These are phyloP conservation scores for Vanessa atalanta DNA, from an alignment of 1,140 invertebrate species.

Conservation along the genomic window DNA sequence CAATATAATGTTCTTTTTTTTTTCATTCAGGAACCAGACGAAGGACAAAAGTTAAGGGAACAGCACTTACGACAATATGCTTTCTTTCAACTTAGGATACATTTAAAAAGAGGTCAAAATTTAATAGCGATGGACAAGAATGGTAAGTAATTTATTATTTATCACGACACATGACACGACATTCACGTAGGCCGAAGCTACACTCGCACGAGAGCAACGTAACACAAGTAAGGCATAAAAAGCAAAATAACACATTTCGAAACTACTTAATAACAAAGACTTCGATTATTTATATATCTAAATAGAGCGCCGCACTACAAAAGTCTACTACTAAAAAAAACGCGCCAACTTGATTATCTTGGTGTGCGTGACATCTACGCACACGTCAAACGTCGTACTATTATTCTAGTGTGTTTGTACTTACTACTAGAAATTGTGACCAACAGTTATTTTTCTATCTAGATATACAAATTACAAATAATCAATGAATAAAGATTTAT, in stretches of 20 bases:
- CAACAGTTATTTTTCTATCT: no score
- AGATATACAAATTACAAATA: no score
- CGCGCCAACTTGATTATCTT: no score
- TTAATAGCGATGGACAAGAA: conserved; percentile 96
- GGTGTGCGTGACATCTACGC: no score
- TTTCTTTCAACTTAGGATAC: conserved; percentile 94
- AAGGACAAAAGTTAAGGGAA: conserved; percentile 84
- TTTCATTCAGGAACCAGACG: conserved; percentile 72
- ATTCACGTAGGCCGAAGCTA: conserved; percentile 26
- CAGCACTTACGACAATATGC: conserved; percentile 89
- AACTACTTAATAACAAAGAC: no score
- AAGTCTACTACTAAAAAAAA: no score
- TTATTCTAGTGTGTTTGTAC: no score
- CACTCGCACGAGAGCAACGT: conserved; percentile 15
- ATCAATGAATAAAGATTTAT: no score
- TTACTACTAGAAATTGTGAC: no score
- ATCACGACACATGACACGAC: conserved; percentile 24
- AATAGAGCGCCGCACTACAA: no score
- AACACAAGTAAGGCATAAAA: not conserved
- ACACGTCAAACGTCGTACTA: no score
- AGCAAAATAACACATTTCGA: not conserved
- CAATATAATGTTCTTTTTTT: conserved; percentile 8
- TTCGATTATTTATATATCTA: no score
- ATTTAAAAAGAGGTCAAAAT: conserved; percentile 92
- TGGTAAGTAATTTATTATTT: conserved; percentile 83